phyloP scores from a whole-genome alignment of 1,140 invertebrate genomes.

The Steinernema khuongi region DNA sequence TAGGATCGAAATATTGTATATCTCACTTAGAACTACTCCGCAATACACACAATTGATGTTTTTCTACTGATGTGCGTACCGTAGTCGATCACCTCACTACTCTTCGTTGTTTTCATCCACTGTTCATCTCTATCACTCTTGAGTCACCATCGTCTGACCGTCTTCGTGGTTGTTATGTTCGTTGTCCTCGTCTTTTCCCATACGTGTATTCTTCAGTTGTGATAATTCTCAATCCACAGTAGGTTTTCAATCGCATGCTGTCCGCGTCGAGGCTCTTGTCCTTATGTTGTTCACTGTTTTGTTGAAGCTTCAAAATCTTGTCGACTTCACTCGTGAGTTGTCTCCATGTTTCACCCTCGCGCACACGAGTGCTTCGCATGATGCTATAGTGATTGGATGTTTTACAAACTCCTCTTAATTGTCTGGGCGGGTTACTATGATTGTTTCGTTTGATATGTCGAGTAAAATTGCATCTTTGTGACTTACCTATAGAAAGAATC shows the following conservation, averaged over 20 bases:
- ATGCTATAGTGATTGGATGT: neutral
- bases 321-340: too few relatives aligned
- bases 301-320: neutral
- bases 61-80: too few relatives aligned
- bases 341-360: too few relatives aligned
- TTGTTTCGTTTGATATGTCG: neutral
- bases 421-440: slow-evolving; percentile 9
- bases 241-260: neutral
- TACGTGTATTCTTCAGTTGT: slow-evolving; percentile 12
- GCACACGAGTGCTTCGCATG: too few relatives aligned
- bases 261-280: neutral
- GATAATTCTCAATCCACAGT: slow-evolving; percentile 1
- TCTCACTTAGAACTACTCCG: too few relatives aligned
- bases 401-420: neutral
- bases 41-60: neutral
- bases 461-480: neutral
- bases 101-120: neutral
- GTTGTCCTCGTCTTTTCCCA: slow-evolving; percentile 12
- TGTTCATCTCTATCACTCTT: neutral
- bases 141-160: neutral
- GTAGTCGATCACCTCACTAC: neutral
- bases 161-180: neutral
- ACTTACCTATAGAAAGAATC: neutral
- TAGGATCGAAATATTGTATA: too few relatives aligned
- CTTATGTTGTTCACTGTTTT: neutral